Evolutionary conservation across 1,140 invertebrate species (phyloP).

Genomic region (Plutomurus gul): DNA sequence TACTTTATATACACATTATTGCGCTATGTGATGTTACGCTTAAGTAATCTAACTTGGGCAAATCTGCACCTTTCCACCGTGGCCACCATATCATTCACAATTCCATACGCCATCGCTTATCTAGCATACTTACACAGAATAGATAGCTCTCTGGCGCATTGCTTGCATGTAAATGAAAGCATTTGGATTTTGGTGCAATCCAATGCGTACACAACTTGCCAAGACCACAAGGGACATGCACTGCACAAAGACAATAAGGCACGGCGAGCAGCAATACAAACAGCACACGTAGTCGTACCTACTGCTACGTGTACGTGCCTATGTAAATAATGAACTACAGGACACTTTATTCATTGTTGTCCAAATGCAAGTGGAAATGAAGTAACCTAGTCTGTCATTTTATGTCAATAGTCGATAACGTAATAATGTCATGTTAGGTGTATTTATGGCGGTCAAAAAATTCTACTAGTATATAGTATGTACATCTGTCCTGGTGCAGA

Average conservation of each 20-base stretch:
- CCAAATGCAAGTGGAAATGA: not conserved
- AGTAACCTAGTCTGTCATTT: not conserved
- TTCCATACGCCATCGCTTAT: slow-evolving; percentile 6
- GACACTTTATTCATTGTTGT: not conserved
- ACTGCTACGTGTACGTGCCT: no score
- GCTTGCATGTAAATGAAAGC: slow-evolving; percentile 10
- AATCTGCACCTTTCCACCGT: slow-evolving; percentile 9
- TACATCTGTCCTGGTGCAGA: no score
- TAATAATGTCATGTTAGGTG: not conserved
- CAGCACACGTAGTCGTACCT: no score
- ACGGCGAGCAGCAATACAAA: no score
- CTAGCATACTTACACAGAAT: not conserved
- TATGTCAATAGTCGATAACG: not conserved
- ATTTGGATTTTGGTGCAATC: not conserved
- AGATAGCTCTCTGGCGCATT: not conserved
- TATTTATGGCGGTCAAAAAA: not conserved
- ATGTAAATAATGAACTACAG: no score
- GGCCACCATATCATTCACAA: not conserved
- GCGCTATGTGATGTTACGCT: slow-evolving; percentile 4
- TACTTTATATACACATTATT: not conserved
- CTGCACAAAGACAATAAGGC: no score
- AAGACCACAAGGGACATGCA: no score
- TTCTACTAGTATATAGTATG: not conserved
- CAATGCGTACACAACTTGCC: no score
- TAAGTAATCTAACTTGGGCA: slow-evolving; percentile 17